Base-by-base conservation (phyloP, 1,140 invertebrate genomes). In the Calephelis virginiensis region DNA sequence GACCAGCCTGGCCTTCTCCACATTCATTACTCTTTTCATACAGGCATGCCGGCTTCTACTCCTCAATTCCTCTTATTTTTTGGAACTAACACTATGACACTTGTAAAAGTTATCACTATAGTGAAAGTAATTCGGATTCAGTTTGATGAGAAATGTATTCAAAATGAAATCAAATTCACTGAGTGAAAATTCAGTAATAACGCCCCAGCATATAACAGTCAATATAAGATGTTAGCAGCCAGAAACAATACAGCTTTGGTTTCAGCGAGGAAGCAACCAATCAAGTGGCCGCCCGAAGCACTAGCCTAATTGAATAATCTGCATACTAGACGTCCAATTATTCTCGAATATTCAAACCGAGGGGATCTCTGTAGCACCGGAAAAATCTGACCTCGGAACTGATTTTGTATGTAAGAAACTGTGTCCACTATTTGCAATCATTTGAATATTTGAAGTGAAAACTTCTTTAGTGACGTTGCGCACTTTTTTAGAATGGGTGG, bases 251-350 rank as follows among this genome's bases (percentile, higher is more conserved):
- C 68, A 59, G 74, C 56, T 67, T 72, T 75, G 56, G 68, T 75
- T 69, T 69, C 65, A 69, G 69, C 64, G 72, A 79, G 77, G 75
- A 79, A 73, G 77, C 69, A 60, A 53, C 63, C 75, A 79, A 79
- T 79, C 73, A 70, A 70, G 66, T 38, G 72, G 49, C 65, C 66
- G 67, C 70, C 64, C 71, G 71, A 69, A 66, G 68, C 77, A 65
- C 71, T 72, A 72, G 70, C 53, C 70, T 79, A 79, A 80, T 80
- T 75, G 77, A 75, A 80, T 80, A 80, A 80, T 75, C 75, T 76
- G 70, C 77, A 78, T 78, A 75, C 69, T 76, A 76, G 77, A 77
- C 70, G 68, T 63, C 72, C 77, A 73, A 76, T 76, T 76, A 74
- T 73, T 68, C 71, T 69, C 71, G 77, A 73, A 73, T 74, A 72